A percentile compares a stretch with the other conserved stretches of the same genome.
phyloP scores from a whole-genome alignment of 2,888 invertebrate genomes.

The Cephus spinipes region DNA sequence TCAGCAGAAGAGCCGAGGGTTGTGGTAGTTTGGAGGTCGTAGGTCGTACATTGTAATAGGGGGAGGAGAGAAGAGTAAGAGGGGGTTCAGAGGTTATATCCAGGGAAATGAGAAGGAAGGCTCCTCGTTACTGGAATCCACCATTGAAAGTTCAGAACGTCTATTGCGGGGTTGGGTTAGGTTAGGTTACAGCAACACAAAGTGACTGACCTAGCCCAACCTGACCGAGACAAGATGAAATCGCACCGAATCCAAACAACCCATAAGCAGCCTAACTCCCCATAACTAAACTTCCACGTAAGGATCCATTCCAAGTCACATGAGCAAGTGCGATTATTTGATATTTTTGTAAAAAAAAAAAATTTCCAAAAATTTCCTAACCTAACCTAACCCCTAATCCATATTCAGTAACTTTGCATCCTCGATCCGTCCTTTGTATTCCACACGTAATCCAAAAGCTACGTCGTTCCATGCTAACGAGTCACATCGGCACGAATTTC shows the following conservation, averaged over 20 bases:
- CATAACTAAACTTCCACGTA: background rate
- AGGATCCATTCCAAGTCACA: background rate
- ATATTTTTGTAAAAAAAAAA: background rate
- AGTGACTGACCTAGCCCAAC: background rate
- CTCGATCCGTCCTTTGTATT: background rate
- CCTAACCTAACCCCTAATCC: background rate
- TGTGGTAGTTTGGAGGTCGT: background rate
- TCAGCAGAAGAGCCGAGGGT: background rate
- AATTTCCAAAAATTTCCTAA: background rate
- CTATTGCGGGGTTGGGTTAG: background rate
- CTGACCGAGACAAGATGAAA: accelerated
- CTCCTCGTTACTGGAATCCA: background rate
- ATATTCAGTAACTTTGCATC: background rate
- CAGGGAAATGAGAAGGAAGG: background rate
- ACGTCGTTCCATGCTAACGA: too few species aligned
- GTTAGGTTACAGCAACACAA: background rate
- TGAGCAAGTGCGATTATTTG: background rate
- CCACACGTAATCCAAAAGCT: too few species aligned
- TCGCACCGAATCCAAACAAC: background rate
- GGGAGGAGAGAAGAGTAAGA: too few species aligned
- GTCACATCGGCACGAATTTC: too few species aligned
- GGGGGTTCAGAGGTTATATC: background rate
- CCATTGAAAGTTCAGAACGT: background rate
- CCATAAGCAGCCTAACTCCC: background rate
- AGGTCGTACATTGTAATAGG: background rate